phyloP scores from a whole-genome alignment of 1,140 invertebrate genomes.

The Agrypnia vestita region DNA sequence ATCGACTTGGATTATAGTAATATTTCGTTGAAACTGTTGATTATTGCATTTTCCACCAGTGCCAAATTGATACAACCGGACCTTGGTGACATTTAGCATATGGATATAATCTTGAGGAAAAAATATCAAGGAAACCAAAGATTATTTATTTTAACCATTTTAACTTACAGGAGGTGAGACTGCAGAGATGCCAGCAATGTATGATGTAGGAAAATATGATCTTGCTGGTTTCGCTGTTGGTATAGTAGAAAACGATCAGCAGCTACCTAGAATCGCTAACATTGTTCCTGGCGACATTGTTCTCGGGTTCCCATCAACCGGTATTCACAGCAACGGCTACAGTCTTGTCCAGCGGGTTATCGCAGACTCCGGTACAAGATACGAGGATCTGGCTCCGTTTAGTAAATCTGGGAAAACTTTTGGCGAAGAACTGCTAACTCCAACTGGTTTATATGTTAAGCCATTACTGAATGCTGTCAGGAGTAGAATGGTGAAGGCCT shows the following conservation, averaged over 20 bases:
- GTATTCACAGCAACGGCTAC: constrained; percentile 93
- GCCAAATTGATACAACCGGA: too few species aligned
- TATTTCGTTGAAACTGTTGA: too few species aligned
- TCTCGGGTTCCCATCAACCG: constrained; percentile 87
- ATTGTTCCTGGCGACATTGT: constrained; percentile 84
- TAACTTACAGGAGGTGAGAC: constrained; percentile 88
- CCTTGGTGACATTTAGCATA: too few species aligned
- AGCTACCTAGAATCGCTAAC: constrained; percentile 79
- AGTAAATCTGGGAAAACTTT: constrained; percentile 72
- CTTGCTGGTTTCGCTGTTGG: constrained; percentile 96
- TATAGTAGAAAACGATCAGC: constrained; percentile 81
- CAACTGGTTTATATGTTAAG: constrained; percentile 93
- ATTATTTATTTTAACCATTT: constrained; percentile 23
- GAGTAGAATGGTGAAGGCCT: constrained; percentile 84
- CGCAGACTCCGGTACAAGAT: constrained; percentile 73
- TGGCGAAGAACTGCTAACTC: constrained; percentile 89
- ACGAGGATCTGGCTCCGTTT: constrained; percentile 84
- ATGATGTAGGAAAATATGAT: constrained; percentile 87
- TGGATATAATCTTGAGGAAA: too few species aligned
- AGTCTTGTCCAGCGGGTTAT: constrained; percentile 86
- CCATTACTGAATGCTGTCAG: constrained; percentile 83
- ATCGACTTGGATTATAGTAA: too few species aligned
- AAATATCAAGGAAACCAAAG: too few species aligned
- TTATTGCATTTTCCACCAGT: too few species aligned
- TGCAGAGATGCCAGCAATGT: constrained; percentile 96